Conservation (phyloP, 2,113 vertebrate genomes). For the Ariopsis seemanni region DNA sequence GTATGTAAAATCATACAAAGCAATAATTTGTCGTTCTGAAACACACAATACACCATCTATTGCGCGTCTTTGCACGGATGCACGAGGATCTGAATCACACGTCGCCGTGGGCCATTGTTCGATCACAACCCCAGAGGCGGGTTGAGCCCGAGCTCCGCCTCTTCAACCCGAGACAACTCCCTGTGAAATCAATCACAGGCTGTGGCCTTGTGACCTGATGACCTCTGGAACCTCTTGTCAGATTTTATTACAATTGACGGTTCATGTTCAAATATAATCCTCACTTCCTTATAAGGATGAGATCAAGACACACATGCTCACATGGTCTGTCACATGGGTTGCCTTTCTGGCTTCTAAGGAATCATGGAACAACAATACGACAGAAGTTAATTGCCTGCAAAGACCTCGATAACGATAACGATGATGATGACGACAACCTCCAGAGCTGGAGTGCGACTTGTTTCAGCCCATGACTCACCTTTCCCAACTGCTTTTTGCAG, state of each 20-base stretch:
- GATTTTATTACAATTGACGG: conserved; percentile 16
- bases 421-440: background rate
- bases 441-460: background rate
- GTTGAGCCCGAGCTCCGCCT: conserved; percentile 20
- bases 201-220: conserved; percentile 22
- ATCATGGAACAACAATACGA: background rate
- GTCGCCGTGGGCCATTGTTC: conserved; percentile 22
- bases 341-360: background rate
- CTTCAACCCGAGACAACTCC: conserved; percentile 23
- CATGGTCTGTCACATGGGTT: background rate
- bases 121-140: conserved; percentile 27
- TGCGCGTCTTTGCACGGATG: background rate
- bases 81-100: conserved; percentile 20
- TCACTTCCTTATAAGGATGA: background rate
- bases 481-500: background rate
- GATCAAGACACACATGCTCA: background rate
- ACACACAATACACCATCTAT: background rate
- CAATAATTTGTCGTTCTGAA: background rate
- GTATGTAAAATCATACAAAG: background rate
- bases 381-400: background rate
- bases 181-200: conserved; percentile 44
- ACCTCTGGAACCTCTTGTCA: background rate
- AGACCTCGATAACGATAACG: background rate
- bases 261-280: conserved; percentile 12
- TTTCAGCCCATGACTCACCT: background rate